phyloP scores from a whole-genome alignment of 1,140 invertebrate species.

The Dufourea novaeangliae region DNA sequence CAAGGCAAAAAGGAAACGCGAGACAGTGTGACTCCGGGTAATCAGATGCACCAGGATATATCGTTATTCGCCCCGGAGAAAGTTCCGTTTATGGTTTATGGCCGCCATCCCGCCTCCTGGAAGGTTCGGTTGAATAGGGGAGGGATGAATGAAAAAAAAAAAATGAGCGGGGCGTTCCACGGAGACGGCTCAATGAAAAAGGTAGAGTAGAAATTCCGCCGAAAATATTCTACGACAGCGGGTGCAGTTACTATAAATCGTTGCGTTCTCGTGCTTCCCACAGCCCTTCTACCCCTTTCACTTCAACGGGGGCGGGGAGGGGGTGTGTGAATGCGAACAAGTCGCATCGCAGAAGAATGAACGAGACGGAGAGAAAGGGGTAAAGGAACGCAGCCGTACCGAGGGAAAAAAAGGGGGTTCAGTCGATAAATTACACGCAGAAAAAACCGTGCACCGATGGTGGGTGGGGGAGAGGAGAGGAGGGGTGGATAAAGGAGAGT shows the following conservation, averaged over 20 bases:
- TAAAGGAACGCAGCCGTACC: slow-evolving; percentile 22
- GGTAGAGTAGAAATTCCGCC: slow-evolving; percentile 56
- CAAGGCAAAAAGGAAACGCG: background rate
- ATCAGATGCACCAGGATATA: background rate
- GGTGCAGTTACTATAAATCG: slow-evolving; percentile 76
- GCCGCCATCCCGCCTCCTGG: background rate
- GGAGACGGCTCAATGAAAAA: slow-evolving; percentile 45
- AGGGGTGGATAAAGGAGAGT: slow-evolving; percentile 4
- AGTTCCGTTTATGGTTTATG: slow-evolving; percentile 42
- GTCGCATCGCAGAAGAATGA: background rate
- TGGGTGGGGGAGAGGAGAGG: background rate
- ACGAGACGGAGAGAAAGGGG: slow-evolving; percentile 16
- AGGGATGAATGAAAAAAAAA: too few species aligned
- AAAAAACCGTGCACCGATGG: slow-evolving; percentile 39
- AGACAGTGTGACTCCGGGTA: background rate
- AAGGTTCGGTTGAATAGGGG: slow-evolving; percentile 13
- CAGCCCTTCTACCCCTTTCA: too few species aligned
- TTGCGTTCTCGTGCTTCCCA: slow-evolving; percentile 61
- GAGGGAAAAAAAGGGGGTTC: slow-evolving; percentile 16
- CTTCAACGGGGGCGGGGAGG: slow-evolving; percentile 1
- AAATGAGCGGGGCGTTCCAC: slow-evolving; percentile 5
- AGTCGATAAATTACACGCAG: slow-evolving; percentile 45
- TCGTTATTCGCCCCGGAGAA: background rate
- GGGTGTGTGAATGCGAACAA: slow-evolving; percentile 34
- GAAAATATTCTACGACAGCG: slow-evolving; percentile 75